These are phyloP conservation scores for Andrena bucephala DNA, from an alignment of 2,888 invertebrate genomes.

Conservation along the genomic window DNA sequence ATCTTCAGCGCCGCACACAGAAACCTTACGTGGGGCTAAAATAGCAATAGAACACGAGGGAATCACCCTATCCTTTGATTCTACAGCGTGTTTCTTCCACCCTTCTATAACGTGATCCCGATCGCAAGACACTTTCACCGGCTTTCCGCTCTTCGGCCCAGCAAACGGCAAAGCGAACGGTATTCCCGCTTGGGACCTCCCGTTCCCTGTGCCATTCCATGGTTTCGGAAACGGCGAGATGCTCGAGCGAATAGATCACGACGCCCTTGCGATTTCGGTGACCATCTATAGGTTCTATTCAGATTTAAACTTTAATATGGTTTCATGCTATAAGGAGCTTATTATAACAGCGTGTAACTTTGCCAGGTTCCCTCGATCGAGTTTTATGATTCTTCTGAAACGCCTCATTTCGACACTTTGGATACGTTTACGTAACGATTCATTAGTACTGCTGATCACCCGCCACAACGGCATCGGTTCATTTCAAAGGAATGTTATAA, in stretches of 20 bases:
- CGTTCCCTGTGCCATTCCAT: not conserved
- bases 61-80: slow-evolving; percentile 52
- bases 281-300: slow-evolving; percentile 40
- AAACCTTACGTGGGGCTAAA: slow-evolving; percentile 78
- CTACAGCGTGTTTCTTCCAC: slow-evolving; percentile 11
- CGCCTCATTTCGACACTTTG: not conserved
- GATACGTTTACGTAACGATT: not conserved
- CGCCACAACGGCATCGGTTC: not conserved
- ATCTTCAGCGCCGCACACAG: slow-evolving; percentile 78
- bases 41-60: slow-evolving; percentile 69
- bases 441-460: too few relatives aligned
- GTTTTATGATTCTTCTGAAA: not conserved
- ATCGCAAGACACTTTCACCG: not conserved
- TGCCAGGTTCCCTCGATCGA: not conserved
- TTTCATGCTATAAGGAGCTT: slow-evolving; percentile 64
- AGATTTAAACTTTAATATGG: slow-evolving; percentile 62
- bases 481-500: not conserved
- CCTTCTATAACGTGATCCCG: not conserved
- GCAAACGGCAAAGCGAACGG: not conserved
- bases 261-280: not conserved
- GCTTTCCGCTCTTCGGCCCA: not conserved
- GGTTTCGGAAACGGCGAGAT: not conserved
- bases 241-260: not conserved
- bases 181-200: too few relatives aligned
- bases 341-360: slow-evolving; percentile 44